Evolutionary conservation across 2,797 vertebrate species (phyloP).

Genomic region (Basileuterus tristriatus): DNA sequence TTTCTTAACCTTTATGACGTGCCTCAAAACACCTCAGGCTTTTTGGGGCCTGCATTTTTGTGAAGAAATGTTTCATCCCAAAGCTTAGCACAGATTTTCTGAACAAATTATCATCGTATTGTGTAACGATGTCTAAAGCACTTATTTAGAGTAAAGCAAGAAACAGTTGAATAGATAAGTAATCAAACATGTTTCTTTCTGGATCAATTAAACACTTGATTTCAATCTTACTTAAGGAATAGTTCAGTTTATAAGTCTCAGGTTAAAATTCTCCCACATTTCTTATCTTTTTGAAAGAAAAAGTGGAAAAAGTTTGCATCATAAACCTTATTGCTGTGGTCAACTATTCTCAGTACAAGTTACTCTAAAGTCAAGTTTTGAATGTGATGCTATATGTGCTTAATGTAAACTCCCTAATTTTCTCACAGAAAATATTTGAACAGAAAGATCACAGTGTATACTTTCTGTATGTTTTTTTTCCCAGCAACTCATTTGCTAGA

Average conservation of each 20-base stretch:
- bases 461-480: neutral
- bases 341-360: neutral
- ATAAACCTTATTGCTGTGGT: rapidly evolving
- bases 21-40: neutral
- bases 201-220: neutral
- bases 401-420: neutral
- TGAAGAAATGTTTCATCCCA: neutral
- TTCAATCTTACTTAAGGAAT: neutral
- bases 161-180: neutral
- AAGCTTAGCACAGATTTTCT: neutral
- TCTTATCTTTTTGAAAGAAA: neutral
- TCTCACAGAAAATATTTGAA: neutral
- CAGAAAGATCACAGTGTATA: neutral
- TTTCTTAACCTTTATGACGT: neutral
- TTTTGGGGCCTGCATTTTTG: neutral
- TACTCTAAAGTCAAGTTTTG: neutral
- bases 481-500: neutral
- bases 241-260: neutral
- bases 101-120: neutral
- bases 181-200: neutral
- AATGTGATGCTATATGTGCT: neutral
- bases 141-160: neutral
- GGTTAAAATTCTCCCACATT: neutral
- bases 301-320: neutral
- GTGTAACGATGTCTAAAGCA: neutral